Percentiles rank a stretch among this genome's conserved stretches.
phyloP scores from a whole-genome alignment of 2,888 invertebrate genomes.

The Magallana nippona region DNA sequence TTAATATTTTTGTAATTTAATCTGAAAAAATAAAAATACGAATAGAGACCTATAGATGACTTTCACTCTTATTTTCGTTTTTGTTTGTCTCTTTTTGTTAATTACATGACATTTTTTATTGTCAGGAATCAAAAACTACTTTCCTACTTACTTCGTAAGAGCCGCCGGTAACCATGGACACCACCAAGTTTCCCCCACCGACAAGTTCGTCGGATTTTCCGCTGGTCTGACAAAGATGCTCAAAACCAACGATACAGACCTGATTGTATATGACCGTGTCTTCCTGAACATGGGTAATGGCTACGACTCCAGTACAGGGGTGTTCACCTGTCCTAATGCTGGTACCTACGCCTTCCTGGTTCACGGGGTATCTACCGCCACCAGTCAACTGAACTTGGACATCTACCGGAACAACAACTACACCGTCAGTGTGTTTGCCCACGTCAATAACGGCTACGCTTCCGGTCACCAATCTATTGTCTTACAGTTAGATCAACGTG shows the following conservation, averaged over 20 bases:
- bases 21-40: too few species aligned
- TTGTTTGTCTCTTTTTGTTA: too few species aligned
- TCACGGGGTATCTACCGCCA: slow-evolving; percentile 57
- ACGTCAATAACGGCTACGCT: slow-evolving; percentile 57
- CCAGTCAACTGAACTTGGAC: slow-evolving; percentile 56
- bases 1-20: too few species aligned
- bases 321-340: slow-evolving; percentile 59
- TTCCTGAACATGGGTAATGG: slow-evolving; percentile 61
- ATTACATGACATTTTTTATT: too few species aligned
- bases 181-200: slow-evolving; percentile 34
- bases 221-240: slow-evolving; percentile 59
- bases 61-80: too few species aligned
- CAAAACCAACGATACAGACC: slow-evolving; percentile 46
- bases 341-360: slow-evolving; percentile 61
- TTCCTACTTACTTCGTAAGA: slow-evolving; percentile 35
- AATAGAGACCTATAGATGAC: too few species aligned
- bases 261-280: slow-evolving; percentile 59
- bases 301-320: slow-evolving; percentile 57
- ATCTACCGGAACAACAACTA: slow-evolving; percentile 62
- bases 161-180: slow-evolving; percentile 22
- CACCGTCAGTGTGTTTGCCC: slow-evolving; percentile 62
- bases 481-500: slow-evolving; percentile 43
- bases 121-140: slow-evolving; percentile 40
- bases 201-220: slow-evolving; percentile 61
- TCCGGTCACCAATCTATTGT: slow-evolving; percentile 59